Conservation (phyloP, 2,888 invertebrate genomes). For the Caenorhabditis sp. region DNA sequence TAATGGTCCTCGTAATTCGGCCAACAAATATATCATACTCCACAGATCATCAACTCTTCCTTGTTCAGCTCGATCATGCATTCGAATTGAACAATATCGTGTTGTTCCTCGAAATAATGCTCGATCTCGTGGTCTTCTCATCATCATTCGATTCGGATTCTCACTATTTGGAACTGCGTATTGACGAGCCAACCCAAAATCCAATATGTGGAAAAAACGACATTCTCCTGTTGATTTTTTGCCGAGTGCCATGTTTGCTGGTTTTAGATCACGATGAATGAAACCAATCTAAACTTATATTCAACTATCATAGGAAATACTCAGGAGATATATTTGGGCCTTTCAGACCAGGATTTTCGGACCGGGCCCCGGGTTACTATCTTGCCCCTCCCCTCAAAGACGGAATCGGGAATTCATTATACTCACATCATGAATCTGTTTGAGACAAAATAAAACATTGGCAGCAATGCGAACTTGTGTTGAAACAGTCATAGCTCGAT, state of each 20-base stretch:
- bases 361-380: too few species aligned
- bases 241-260: slow-evolving; percentile 44
- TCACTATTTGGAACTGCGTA: slow-evolving; percentile 36
- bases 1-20: slow-evolving; percentile 54
- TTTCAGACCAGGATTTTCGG: too few species aligned
- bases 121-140: slow-evolving; percentile 42
- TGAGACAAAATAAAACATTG: slow-evolving; percentile 59
- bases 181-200: slow-evolving; percentile 60
- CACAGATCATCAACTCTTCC: slow-evolving; percentile 62
- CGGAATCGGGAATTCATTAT: not conserved
- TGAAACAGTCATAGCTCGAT: slow-evolving; percentile 37
- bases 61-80: slow-evolving; percentile 59
- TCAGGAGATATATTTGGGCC: too few species aligned
- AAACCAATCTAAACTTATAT: slow-evolving; percentile 47
- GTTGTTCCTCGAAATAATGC: slow-evolving; percentile 52
- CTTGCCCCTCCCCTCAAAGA: too few species aligned
- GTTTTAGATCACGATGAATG: slow-evolving; percentile 59
- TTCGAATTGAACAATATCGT: slow-evolving; percentile 52
- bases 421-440: slow-evolving; percentile 63
- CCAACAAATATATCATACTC: slow-evolving; percentile 61
- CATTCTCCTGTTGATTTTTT: slow-evolving; percentile 28
- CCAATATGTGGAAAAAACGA: slow-evolving; percentile 55
- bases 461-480: slow-evolving; percentile 56
- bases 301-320: not conserved
- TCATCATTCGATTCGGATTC: slow-evolving; percentile 21